These are phyloP conservation scores for rat (Rattus norvegicus) DNA, from an alignment of 2,113 vertebrate species.

Conservation along the genomic window DNA sequence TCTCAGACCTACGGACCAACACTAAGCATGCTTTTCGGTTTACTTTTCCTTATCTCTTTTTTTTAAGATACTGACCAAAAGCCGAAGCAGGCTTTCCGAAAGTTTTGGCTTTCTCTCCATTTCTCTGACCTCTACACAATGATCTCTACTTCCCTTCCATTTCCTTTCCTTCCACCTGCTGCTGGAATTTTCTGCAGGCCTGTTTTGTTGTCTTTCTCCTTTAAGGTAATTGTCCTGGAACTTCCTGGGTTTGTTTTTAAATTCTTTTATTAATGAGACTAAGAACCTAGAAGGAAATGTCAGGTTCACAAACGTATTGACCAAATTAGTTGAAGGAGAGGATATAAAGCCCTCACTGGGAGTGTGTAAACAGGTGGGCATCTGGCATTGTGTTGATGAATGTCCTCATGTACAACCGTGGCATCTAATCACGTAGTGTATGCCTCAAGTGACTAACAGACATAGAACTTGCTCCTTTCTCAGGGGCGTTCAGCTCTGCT, in stretches of 20 bases:
- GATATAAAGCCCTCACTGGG: background rate
- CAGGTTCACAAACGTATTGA: background rate
- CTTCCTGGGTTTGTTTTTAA: background rate
- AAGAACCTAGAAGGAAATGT: background rate
- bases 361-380: background rate
- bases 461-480: background rate
- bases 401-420: background rate
- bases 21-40: background rate
- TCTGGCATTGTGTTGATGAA: background rate
- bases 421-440: background rate
- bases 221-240: background rate
- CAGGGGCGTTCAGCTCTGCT: background rate
- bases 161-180: background rate
- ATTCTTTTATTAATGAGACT: background rate
- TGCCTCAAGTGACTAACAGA: background rate
- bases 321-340: background rate
- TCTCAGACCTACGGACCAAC: background rate
- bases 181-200: background rate
- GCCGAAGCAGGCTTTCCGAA: background rate
- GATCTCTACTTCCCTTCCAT: background rate
- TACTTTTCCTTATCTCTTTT: background rate
- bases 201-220: background rate
- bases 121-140: background rate
- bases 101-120: background rate
- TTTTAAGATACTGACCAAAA: too few relatives aligned